Conservation (phyloP, 2,888 invertebrate genomes). For the Pandemis cinnamomeana region DNA sequence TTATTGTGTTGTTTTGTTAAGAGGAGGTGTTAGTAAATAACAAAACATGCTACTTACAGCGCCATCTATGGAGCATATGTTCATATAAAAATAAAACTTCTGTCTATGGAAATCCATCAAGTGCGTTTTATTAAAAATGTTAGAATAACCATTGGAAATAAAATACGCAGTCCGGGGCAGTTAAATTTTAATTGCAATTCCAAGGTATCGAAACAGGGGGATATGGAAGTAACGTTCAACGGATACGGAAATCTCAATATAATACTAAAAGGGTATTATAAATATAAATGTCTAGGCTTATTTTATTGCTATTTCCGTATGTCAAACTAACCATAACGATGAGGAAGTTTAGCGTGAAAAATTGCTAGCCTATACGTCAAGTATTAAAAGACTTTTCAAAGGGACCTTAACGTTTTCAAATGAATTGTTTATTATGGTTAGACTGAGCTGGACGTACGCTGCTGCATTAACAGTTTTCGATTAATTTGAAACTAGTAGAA, state of each 20-base stretch:
- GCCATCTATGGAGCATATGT: too few relatives aligned
- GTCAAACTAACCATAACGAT: neutral
- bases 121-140: too few relatives aligned
- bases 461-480: neutral
- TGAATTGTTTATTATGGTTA: neutral
- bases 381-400: too few relatives aligned
- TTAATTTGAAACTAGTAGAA: neutral
- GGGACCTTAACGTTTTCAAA: neutral
- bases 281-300: neutral
- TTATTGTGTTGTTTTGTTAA: too few relatives aligned
- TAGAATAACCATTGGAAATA: neutral
- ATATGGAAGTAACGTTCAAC: neutral
- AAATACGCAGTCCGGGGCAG: neutral
- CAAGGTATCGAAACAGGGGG: neutral
- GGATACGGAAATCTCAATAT: neutral
- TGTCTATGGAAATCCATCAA: too few relatives aligned
- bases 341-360: neutral
- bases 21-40: too few relatives aligned
- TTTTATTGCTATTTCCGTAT: neutral
- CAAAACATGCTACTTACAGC: too few relatives aligned
- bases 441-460: neutral
- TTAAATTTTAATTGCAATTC: neutral
- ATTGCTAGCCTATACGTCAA: neutral
- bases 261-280: neutral
- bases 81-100: too few relatives aligned